Percentiles rank a stretch among this genome's conserved stretches.
Conservation (phyloP, 2,797 vertebrate species). For the Myiothlypis coronata region DNA sequence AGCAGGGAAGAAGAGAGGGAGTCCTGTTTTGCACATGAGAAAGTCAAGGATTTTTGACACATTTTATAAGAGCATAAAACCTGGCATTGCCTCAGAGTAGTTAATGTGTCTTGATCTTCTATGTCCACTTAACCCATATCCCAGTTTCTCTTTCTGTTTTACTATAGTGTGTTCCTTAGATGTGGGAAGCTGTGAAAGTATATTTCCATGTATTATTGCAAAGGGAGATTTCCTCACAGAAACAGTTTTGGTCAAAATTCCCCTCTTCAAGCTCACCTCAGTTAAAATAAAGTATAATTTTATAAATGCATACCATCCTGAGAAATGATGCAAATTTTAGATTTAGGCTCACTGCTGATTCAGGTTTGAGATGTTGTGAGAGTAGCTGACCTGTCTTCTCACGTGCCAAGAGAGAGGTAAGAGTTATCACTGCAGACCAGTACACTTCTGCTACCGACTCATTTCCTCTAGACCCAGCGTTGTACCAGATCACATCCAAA, state of each 20-base stretch:
- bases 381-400: not conserved
- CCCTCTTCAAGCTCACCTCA: not conserved
- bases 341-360: not conserved
- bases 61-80: not conserved
- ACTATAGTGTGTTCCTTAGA: not conserved
- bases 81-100: not conserved
- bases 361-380: not conserved
- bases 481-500: not conserved
- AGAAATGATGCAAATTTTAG: not conserved
- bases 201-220: not conserved
- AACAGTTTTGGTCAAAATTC: not conserved
- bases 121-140: not conserved
- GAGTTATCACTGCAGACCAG: too few species aligned
- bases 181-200: not conserved
- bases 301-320: not conserved
- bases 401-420: not conserved
- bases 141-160: not conserved
- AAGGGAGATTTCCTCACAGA: not conserved
- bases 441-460: not conserved
- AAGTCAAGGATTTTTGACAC: not conserved
- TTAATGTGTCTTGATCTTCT: not conserved
- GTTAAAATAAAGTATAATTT: not conserved
- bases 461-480: not conserved
- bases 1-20: not conserved
- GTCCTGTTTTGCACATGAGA: not conserved